Base-by-base conservation (phyloP, 2,113 vertebrate species). In the Python bivittatus region DNA sequence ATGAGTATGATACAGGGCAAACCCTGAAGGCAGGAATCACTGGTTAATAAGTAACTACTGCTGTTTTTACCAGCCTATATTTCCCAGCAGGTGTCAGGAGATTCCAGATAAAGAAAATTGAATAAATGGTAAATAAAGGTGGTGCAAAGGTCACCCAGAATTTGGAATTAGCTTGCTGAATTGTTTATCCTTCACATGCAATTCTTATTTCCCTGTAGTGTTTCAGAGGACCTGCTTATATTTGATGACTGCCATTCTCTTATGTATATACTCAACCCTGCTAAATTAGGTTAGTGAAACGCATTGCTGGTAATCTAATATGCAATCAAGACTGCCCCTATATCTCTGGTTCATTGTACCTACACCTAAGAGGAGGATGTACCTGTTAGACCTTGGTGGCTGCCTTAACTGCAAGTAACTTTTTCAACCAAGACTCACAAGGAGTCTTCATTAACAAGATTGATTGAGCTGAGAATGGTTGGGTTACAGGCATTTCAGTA, bases 41-140 rank as follows among this genome's bases (percentile, higher is more conserved):
- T 90, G 87, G 93, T 54, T 92, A 85, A 85, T 84, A 13, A 5
- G 68, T 92, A 92, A 29, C 27, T 88, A 79, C 61, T 85, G 22
- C 96, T 94, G 94, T 88, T 64, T 90, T 83, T 68, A 88, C 88
- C 60, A 91, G 85, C 1, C 86, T 93, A 83, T 93, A 85, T 94
- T 33, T 94, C 56, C 85, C 90, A 95, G 94, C 88, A 96, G 88
- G 83, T 91, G 91, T 95, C 91, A 1, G 84, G 93, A 95, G 93
- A 95, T 91, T 3, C 27, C 53, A 94, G 89, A 95, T 91, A 97
- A 96, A 92, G 93, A 92, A 96, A 95, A 95, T 53, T 85, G 84
- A 94, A 96, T 94, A 95, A 97, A 94, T 83, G 94, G 53, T 90
- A 92, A 96, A 79, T 57, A 92, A 91, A 96, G 91, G 90, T 57